Conservation (phyloP, 2,797 vertebrate genomes). For the Momotus momota region DNA sequence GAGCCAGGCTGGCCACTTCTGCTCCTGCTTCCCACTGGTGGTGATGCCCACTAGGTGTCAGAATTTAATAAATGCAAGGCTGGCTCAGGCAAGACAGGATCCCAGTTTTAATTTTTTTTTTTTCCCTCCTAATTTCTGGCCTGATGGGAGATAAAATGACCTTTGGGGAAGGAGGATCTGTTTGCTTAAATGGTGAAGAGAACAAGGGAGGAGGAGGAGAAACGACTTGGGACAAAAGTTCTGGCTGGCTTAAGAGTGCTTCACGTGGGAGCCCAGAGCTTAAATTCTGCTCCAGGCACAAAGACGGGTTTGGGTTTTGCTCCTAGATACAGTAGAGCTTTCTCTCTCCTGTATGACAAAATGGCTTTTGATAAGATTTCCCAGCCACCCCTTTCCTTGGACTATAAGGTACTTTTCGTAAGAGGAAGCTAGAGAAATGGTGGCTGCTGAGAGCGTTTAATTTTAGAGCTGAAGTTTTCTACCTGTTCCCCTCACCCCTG, state of each 20-base stretch:
- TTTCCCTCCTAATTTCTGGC: neutral
- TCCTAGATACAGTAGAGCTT: neutral
- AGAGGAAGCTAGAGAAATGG: neutral
- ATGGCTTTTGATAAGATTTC: neutral
- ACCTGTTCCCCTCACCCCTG: neutral
- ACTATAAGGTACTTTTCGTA: neutral
- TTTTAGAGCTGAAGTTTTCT: neutral
- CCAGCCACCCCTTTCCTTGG: neutral
- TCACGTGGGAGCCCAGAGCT: neutral
- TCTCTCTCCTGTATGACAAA: neutral
- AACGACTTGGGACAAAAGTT: neutral
- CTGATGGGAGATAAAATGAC: neutral
- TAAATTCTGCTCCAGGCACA: neutral
- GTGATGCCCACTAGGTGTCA: constrained; percentile 53
- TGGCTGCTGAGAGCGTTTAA: neutral
- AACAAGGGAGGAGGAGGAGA: neutral
- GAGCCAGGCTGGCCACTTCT: fast-evolving
- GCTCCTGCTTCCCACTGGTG: neutral
- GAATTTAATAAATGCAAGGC: neutral
- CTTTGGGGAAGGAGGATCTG: neutral
- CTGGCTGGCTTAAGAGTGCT: neutral
- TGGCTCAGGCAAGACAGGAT: neutral
- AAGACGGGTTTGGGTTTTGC: neutral
- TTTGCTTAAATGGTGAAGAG: neutral
- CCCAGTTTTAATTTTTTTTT: neutral